Percentiles rank a stretch among this genome's conserved stretches.
Evolutionary conservation across 2,888 invertebrate genomes (phyloP).

Genomic region (Troides helena): DNA sequence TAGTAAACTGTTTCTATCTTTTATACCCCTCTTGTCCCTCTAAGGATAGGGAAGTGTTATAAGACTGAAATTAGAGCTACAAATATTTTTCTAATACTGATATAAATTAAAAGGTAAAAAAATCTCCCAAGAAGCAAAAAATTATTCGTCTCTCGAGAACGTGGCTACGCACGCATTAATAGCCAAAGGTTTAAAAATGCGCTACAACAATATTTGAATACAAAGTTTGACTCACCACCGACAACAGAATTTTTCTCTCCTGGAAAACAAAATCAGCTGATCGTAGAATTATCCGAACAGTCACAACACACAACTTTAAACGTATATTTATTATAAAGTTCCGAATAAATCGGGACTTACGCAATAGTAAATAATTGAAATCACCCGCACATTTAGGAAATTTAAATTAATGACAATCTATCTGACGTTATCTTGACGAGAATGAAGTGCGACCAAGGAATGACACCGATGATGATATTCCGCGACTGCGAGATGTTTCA

Average conservation of each 20-base stretch:
- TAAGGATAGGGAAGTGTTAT: too few relatives aligned
- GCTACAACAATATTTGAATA: conserved; percentile 12
- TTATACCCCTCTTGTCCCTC: too few relatives aligned
- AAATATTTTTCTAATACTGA: too few relatives aligned
- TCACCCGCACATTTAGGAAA: conserved; percentile 18
- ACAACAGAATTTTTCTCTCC: conserved; percentile 10
- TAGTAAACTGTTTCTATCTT: too few relatives aligned
- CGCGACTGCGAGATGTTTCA: neutral
- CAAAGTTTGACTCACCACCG: conserved; percentile 26
- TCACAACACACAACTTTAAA: conserved; percentile 25
- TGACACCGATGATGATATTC: conserved; percentile 10
- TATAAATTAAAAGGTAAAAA: too few relatives aligned
- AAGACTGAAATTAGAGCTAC: too few relatives aligned
- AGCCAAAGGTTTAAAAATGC: conserved; percentile 10
- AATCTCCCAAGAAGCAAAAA: neutral
- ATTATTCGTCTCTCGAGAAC: neutral
- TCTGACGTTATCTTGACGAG: conserved; percentile 19
- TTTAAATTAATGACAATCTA: conserved; percentile 25
- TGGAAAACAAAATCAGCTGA: conserved; percentile 17
- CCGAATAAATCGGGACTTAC: conserved; percentile 2
- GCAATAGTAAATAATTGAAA: neutral
- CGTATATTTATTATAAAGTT: conserved; percentile 6
- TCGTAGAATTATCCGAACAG: conserved; percentile 14
- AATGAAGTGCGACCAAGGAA: conserved; percentile 17
- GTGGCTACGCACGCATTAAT: neutral